Base-by-base conservation (phyloP, 1,140 invertebrate species). In the Philopotamus ludificatus region DNA sequence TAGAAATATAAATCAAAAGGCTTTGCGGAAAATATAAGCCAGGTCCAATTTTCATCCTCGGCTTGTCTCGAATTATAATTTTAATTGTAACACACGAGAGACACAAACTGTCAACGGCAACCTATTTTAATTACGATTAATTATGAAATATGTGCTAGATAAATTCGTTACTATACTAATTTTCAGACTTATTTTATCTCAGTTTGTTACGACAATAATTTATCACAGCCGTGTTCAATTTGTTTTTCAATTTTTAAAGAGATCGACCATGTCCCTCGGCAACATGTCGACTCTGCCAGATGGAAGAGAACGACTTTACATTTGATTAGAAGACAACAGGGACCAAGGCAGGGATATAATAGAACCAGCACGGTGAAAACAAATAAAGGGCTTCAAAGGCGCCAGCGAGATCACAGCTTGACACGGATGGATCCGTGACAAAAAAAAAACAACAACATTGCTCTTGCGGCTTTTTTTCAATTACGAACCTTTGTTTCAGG, bases 401-500 rank as follows among this genome's bases (percentile, higher is more conserved):
- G 57, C 57, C 57, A 60, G 41, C 45, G 57, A 60, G 57, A 60
- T 60, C 57, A 60, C 57, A 60, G 57, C 57, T 60, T 60, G 57
- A 60, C 57, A 60, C 57, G 57, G 57, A 60, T 34, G 42, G 55
- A 26, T 28, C 25, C 42, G 28, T 25, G 25, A 57, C 21, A 42
- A 28, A 22, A 59, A 18, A 4, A 60, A 28, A 25, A 1, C 45
- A 15, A 47, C 1, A 23, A 45, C 23, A 58, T 44, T 41, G 39
- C 28, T 15, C 55, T 60, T 47, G 39, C 28, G 44, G 57, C 42
- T 57, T 41, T 60, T 63, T 61, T 67, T 63, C 65, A 67, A 67
- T 67, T 67, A 67, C 59, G 23, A 63, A 62, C 59, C 65, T 51
- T 63, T 67, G 65, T 67, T 42, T 49, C 20, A 50, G n/a, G 39